These are phyloP conservation scores for Manacus vitellinus DNA, from an alignment of 2,113 vertebrate genomes.

Conservation along the genomic window DNA sequence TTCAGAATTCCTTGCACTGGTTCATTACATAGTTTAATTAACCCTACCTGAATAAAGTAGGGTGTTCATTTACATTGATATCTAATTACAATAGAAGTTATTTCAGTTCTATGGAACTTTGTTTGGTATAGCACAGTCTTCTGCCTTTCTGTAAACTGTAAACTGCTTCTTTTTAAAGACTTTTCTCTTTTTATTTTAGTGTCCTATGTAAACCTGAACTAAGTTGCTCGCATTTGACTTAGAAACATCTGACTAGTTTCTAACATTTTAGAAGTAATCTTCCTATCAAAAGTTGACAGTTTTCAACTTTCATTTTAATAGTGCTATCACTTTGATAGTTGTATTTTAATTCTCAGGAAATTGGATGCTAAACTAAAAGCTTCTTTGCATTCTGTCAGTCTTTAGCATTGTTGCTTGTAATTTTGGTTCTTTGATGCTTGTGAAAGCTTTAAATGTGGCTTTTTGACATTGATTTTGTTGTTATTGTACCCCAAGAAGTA, in stretches of 20 bases:
- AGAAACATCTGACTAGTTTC: neutral
- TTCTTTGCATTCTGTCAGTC: slow-evolving; percentile 10
- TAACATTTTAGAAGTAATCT: slow-evolving; percentile 19
- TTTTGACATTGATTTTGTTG: slow-evolving; percentile 6
- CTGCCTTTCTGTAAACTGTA: neutral
- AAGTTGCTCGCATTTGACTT: neutral
- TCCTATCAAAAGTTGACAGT: slow-evolving; percentile 28
- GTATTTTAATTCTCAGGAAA: slow-evolving; percentile 24
- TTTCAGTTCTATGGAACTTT: neutral
- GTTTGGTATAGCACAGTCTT: neutral
- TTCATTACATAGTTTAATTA: neutral
- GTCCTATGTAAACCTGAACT: neutral
- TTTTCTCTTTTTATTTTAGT: neutral
- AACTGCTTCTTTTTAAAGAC: neutral
- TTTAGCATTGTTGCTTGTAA: neutral
- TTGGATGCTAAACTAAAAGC: slow-evolving; percentile 12
- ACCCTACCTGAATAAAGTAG: neutral
- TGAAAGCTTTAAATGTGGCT: neutral
- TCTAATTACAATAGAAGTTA: neutral
- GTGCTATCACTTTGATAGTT: neutral
- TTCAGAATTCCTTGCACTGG: neutral
- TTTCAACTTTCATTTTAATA: slow-evolving; percentile 21
- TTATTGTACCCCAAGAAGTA: neutral
- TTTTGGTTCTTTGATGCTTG: neutral
- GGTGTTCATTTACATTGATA: neutral